A percentile compares a stretch with the other conserved stretches of the same genome.
Evolutionary conservation across 2,797 vertebrate species (phyloP).

Genomic region (Xiphorhynchus erythropygius): DNA sequence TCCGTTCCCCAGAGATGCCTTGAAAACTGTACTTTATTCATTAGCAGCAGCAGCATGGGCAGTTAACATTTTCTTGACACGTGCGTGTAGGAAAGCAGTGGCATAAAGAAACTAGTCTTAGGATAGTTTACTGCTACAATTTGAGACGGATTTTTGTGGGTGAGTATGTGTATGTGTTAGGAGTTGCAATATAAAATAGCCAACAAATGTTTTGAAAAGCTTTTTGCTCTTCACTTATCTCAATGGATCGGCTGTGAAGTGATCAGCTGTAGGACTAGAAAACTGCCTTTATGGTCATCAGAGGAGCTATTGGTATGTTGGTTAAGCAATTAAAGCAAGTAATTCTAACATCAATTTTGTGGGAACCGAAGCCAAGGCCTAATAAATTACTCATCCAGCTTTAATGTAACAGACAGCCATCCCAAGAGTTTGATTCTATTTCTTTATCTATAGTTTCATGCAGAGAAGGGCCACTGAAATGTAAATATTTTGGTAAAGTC

Average conservation of each 20-base stretch:
- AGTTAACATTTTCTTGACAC: background rate
- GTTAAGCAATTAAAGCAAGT: conserved; percentile 4
- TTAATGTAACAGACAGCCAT: background rate
- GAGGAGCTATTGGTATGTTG: background rate
- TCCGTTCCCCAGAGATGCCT: background rate
- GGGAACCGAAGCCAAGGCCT: background rate
- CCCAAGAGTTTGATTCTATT: background rate
- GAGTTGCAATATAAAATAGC: background rate
- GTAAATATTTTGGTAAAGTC: background rate
- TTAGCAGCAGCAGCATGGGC: background rate
- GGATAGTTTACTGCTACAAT: background rate
- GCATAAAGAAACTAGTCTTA: background rate
- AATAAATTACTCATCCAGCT: background rate
- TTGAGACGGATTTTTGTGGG: background rate
- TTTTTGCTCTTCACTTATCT: background rate
- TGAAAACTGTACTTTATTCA: background rate
- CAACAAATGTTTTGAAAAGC: background rate
- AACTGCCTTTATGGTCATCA: background rate
- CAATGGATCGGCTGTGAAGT: background rate
- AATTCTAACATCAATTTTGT: background rate
- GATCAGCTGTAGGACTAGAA: background rate
- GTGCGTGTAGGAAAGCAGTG: background rate
- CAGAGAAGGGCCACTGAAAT: background rate
- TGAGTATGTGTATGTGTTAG: background rate
- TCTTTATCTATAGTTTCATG: background rate